Evolutionary conservation across 2,888 invertebrate species (phyloP), one percentile per base, ranked within the genome.

Genomic region (Petrophora chlorosata): DNA sequence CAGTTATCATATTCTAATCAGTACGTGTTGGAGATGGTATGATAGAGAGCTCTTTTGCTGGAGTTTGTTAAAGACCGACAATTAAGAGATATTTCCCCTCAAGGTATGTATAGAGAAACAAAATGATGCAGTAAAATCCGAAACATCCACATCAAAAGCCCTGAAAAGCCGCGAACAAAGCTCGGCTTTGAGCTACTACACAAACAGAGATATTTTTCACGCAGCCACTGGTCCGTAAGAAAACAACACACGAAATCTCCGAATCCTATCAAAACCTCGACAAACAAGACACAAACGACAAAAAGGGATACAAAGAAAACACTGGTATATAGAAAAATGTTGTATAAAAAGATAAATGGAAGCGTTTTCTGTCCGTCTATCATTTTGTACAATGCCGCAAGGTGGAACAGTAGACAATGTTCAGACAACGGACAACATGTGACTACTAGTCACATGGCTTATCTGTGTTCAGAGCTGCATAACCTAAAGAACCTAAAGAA

Each of bases 301-400:
- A 50, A 50, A 43, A 50, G 43, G 43, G 49, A 50, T 45, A 51
- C 36, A 52, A 39, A 52, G 38, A 41, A 52, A 52, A 50, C 48
- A 36, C 39, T 49, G 30, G 29, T 36, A 50, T 45, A 41, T 29
- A 41, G 42, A 53, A 59, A 41, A 53, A 48, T 16, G 30, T 36
- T 44, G 28, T 30, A 23, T 43, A 52, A 51, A 53, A 55, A 56
- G 55, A 57, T 51, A 53, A 57, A 55, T 40, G 55, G 15, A 38
- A 46, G 14, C 46, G 45, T 57, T 47, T 41, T 50, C 51, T 41
- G 58, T 58, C 58, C 56, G 53, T 60, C 51, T 33, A 46, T 51
- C 51, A 51, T 46, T 36, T 16, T n/a, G 41, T 39, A 50, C 34
- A 26, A 39, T 22, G 17, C 12, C 15, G 49, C 3, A 8, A 8